Base-by-base conservation (phyloP, 1,140 invertebrate species). In the Leptinotarsa undecemlineata region DNA sequence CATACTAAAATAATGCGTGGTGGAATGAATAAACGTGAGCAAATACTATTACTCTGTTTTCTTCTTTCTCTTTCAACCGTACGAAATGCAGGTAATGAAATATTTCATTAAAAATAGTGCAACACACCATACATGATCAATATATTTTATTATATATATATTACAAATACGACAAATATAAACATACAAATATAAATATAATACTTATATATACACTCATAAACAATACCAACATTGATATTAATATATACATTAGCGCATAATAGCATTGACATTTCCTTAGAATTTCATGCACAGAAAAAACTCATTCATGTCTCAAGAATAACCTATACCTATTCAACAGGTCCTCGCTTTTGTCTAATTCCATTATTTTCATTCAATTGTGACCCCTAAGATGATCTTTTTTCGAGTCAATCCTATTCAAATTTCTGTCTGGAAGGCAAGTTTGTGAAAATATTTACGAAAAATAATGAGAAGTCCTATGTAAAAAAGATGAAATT, bases 101-200 rank as follows among this genome's bases (percentile, higher is more conserved):
- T 61, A 61, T 11, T 61, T 61, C 57, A 61, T 61, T 61, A n/a
- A 6, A 17, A n/a, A n/a, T 61, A 20, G 20, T n/a, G 60, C 17
- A 61, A n/a, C 3, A 20, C 60, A 19, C 6, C 4, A 61, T 0
- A 61, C 17, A 19, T n/a, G 60, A 19, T 1, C 0, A 20, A 61
- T 42, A 57, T 8, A 57, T 57, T 19, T 57, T 57, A 57, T 57
- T 15, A 1, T 57, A 57, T 57, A 57, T 8, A 17, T 57, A 57
- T 57, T 79, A 77, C 76, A 81, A 81, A 79, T 76, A 77, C 76
- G 76, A 79, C 75, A 78, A 75, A 81, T 81, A 81, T 81, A 81
- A 82, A 81, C 79, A 82, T 82, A 82, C 80, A 82, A 82, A 82
- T 82, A 82, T 82, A 81, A 77, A 80, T 81, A 57, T 57, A 57